Evolutionary conservation across 2,888 invertebrate genomes (phyloP).

Genomic region (Bimastos eiseni): DNA sequence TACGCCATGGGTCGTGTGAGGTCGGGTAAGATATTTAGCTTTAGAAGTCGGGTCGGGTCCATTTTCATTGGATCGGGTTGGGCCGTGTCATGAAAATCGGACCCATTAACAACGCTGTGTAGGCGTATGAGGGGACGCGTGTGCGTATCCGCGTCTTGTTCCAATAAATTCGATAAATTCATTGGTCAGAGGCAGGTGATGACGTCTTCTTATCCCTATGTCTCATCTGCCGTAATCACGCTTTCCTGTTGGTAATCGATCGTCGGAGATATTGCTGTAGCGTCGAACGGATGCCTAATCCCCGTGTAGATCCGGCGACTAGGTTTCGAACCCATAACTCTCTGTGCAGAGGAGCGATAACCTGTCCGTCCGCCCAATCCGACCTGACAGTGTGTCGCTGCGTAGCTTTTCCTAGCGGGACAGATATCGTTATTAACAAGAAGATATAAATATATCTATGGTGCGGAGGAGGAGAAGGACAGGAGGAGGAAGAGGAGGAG

Average conservation of each 20-base stretch:
- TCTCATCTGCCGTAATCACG: neutral
- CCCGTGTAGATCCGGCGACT: neutral
- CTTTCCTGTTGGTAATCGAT: neutral
- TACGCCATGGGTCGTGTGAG: too few species aligned
- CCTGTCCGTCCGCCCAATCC: neutral
- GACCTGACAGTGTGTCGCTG: neutral
- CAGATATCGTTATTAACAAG: neutral
- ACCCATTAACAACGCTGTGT: too few species aligned
- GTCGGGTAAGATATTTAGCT: too few species aligned
- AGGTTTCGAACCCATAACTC: slow-evolving; percentile 6
- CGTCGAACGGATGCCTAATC: neutral
- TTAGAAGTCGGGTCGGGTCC: too few species aligned
- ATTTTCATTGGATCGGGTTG: too few species aligned
- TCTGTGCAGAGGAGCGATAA: neutral
- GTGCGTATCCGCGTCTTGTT: neutral
- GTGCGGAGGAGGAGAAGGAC: neutral
- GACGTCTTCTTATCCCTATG: neutral
- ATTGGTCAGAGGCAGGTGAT: neutral
- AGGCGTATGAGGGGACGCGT: too few species aligned
- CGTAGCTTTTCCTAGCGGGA: neutral
- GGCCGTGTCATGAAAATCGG: too few species aligned
- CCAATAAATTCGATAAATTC: neutral
- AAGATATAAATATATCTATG: neutral
- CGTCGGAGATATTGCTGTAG: neutral
- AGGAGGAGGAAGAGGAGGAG: neutral